Evolutionary conservation across 2,113 vertebrate genomes (phyloP), one percentile per base, ranked within the genome.

Genomic region (Mesitornis unicolor): DNA sequence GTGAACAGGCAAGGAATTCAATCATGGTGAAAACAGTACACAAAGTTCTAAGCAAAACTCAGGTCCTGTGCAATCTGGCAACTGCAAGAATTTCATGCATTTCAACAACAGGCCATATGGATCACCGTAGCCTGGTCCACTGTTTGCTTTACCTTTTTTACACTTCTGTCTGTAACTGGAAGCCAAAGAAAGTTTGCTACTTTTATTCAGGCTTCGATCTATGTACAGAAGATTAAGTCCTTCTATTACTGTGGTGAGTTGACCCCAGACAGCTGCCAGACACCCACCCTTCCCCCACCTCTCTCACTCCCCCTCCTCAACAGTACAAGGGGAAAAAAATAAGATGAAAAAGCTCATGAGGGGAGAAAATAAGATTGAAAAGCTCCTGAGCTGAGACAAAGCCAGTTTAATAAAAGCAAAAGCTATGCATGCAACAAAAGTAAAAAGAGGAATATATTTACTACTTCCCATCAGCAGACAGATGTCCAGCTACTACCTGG

Each of bases 221-320:
- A 50, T 4, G 11, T 15, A 60, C 9, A 65, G n/a, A 87, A 68
- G 14, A 40, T 28, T 1, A 79, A 54, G 20, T 29, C 56, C 35
- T 92, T 67, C 29, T 61, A 3, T 21, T 51, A 42, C 15, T 45
- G 6, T 11, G 26, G 33, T 45, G 33, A 4, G 21, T 10, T 75
- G n/a, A 36, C 13, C 12, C 9, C 16, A 48, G 35, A 25, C 71
- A 38, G 13, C 13, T 59, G 53, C 5, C 26, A 63, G 33, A 64
- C 4, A 9, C 9, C 48, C 5, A 56, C 1, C 7, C 4, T 5
- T 1, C 14, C 8, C 7, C 16, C 22, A 19, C 16, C 12, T 24
- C 45, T 31, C 26, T 35, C 36, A 38, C 7, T 15, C 9, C 6
- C 13, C 10, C 16, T 57, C n/a, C 28, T 67, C 29, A 92, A 42